Conservation (phyloP, 2,888 invertebrate genomes). For the Agrochola litura region DNA sequence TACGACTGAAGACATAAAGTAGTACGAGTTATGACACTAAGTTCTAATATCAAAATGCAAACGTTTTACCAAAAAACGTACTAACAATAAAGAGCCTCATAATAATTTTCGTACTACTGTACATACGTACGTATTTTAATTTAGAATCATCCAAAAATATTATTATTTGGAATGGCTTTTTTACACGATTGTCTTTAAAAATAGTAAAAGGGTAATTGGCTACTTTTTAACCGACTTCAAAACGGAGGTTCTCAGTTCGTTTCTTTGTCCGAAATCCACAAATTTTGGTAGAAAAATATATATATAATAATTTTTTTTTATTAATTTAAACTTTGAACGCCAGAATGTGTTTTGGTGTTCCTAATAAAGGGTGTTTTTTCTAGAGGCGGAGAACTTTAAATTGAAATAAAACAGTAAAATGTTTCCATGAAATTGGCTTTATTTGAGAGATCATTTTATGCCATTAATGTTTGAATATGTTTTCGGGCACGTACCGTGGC, state of each 20-base stretch:
- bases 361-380: not conserved
- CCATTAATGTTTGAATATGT: too few relatives aligned
- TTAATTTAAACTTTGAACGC: not conserved
- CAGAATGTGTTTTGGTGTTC: too few relatives aligned
- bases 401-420: too few relatives aligned
- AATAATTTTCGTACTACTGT: not conserved
- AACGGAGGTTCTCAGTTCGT: not conserved
- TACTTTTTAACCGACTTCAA: slow-evolving; percentile 8
- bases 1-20: not conserved
- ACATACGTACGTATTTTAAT: slow-evolving; percentile 7
- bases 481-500: too few relatives aligned
- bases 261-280: not conserved
- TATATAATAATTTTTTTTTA: too few relatives aligned
- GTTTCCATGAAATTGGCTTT: too few relatives aligned
- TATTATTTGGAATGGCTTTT: not conserved
- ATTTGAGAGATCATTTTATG: too few relatives aligned
- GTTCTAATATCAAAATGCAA: slow-evolving; percentile 14
- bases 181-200: slow-evolving; percentile 2
- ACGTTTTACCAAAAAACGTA: not conserved
- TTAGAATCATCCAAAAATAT: slow-evolving; percentile 11
- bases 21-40: slow-evolving; percentile 6
- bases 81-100: not conserved
- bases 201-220: slow-evolving; percentile 9
- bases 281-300: not conserved
- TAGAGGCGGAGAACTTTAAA: too few relatives aligned